Percentiles rank a stretch among this genome's conserved stretches.
These are phyloP conservation scores for Avahi laniger DNA, from an alignment of 2,797 vertebrate species.

Conservation along the genomic window DNA sequence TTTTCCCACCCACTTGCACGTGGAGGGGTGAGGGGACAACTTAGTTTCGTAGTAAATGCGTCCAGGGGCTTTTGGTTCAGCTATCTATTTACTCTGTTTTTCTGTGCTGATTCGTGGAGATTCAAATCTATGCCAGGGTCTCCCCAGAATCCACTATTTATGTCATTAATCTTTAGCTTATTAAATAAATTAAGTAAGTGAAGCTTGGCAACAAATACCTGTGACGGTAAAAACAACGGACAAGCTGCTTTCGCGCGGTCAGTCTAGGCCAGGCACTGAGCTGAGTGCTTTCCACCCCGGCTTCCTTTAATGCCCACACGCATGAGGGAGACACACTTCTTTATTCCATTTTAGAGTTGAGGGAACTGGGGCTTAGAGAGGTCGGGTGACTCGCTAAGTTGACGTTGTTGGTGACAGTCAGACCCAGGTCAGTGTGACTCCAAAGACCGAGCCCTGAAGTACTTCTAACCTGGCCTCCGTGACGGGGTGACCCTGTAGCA, in stretches of 20 bases:
- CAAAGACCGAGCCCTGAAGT: neutral
- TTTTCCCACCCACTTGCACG: neutral
- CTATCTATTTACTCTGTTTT: neutral
- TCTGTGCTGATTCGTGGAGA: neutral
- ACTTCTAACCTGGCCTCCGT: too few relatives aligned
- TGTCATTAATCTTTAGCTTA: neutral
- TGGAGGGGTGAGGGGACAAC: neutral
- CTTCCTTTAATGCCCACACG: neutral
- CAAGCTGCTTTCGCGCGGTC: neutral
- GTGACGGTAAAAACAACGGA: neutral
- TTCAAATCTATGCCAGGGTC: neutral
- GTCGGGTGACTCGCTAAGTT: neutral
- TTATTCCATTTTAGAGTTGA: neutral
- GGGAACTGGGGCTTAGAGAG: neutral
- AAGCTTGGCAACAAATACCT: neutral
- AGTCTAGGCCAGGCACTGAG: too few relatives aligned
- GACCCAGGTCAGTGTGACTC: neutral
- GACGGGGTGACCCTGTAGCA: neutral
- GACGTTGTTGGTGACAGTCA: neutral
- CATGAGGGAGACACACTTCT: neutral
- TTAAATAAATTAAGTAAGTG: neutral
- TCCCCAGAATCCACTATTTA: neutral
- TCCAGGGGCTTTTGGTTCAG: neutral
- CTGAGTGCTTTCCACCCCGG: neutral
- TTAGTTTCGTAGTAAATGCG: neutral